Conservation (phyloP, 2,113 vertebrate genomes). For the Lepisosteus oculatus region DNA sequence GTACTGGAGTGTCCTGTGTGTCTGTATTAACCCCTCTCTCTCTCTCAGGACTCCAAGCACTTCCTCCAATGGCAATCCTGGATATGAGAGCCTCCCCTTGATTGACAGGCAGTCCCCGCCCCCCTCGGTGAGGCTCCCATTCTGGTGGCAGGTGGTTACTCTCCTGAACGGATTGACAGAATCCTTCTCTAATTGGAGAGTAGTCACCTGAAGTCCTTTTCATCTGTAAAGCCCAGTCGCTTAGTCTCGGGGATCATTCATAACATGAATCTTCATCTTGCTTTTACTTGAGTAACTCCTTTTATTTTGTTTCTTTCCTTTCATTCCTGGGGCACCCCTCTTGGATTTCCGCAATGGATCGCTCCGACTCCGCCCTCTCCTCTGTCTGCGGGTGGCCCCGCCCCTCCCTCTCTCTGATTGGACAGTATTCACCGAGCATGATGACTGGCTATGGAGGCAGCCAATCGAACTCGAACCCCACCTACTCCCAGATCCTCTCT, state of each 20-base stretch:
- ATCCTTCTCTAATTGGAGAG: constrained; percentile 17
- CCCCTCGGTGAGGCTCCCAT: constrained; percentile 76
- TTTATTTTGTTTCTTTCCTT: not conserved
- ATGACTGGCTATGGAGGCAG: constrained; percentile 71
- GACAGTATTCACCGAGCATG: constrained; percentile 79
- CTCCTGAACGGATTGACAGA: no score
- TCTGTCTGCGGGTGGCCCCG: no score
- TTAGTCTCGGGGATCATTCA: constrained; percentile 12
- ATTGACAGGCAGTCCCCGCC: constrained; percentile 80
- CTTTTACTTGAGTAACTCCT: constrained; percentile 15
- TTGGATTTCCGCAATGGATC: no score
- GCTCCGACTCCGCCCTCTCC: no score
- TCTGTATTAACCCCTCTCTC: constrained; percentile 19
- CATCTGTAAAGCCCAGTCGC: constrained; percentile 34
- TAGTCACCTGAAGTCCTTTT: constrained; percentile 58
- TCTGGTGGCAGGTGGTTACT: no score
- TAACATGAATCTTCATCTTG: constrained; percentile 21
- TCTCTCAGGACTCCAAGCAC: constrained; percentile 89
- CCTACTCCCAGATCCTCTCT: constrained; percentile 70
- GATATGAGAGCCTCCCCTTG: constrained; percentile 84
- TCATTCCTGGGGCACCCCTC: no score
- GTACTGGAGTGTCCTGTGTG: no score
- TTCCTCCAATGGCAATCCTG: constrained; percentile 95
- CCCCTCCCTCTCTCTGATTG: constrained; percentile 27
- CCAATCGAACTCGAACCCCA: constrained; percentile 69